phyloP scores from a whole-genome alignment of 2,797 vertebrate genomes.

The Coregonus suidteri region DNA sequence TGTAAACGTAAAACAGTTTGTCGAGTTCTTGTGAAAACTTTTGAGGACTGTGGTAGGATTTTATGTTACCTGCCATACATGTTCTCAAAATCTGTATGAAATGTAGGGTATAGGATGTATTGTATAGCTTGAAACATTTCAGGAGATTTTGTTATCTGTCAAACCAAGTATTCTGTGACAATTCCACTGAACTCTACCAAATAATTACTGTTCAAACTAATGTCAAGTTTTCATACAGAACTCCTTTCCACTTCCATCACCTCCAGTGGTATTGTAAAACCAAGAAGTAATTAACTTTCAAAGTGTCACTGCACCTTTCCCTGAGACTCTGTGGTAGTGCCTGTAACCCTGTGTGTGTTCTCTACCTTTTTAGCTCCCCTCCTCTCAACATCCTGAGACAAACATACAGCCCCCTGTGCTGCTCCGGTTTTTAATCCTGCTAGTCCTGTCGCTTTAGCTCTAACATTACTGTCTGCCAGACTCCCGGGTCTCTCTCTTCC shows the following conservation, averaged over 20 bases:
- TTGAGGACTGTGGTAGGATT: too few species aligned
- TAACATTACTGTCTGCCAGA: background rate
- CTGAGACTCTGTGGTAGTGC: constrained; percentile 17
- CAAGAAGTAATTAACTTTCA: constrained; percentile 54
- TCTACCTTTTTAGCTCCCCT: constrained; percentile 20
- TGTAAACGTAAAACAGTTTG: too few species aligned
- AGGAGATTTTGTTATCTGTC: too few species aligned
- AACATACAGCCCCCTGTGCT: background rate
- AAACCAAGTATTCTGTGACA: constrained; percentile 28
- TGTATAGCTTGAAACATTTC: too few species aligned
- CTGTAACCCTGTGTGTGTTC: constrained; percentile 22
- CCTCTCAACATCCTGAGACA: constrained; percentile 3
- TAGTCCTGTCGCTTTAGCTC: background rate
- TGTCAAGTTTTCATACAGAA: constrained; percentile 29
- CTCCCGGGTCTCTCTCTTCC: background rate
- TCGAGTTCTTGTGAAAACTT: too few species aligned
- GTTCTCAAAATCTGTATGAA: too few species aligned
- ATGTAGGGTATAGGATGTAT: too few species aligned
- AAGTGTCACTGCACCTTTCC: constrained; percentile 42
- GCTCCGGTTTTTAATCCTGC: background rate
- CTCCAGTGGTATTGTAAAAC: constrained; percentile 31
- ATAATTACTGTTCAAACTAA: constrained; percentile 52
- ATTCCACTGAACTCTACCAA: constrained; percentile 43
- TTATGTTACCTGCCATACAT: too few species aligned
- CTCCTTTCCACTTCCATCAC: background rate